phyloP scores from a whole-genome alignment of 2,888 invertebrate genomes.

The Tortrix viridana region DNA sequence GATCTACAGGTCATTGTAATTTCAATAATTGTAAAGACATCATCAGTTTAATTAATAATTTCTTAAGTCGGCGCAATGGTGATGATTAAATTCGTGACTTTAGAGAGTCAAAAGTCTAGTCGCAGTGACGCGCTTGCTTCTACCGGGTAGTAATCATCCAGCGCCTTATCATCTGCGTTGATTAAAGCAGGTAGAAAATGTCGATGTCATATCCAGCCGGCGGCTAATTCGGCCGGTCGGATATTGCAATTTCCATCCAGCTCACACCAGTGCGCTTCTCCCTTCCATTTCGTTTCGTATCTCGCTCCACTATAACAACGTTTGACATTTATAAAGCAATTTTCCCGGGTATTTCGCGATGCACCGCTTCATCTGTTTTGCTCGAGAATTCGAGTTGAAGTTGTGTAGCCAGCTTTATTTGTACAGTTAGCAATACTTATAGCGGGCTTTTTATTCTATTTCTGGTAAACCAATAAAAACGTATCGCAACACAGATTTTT shows the following conservation, averaged over 20 bases:
- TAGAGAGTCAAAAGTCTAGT: no score
- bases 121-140: not conserved
- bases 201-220: conserved; percentile 52
- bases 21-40: no score
- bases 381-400: conserved; percentile 15
- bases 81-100: no score
- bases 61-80: no score
- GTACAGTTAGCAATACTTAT: no score
- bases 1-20: no score
- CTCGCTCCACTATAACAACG: conserved; percentile 52
- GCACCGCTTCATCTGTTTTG: conserved; percentile 21
- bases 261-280: conserved; percentile 59
- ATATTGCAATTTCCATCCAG: conserved; percentile 77
- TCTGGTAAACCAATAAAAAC: no score
- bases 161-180: conserved; percentile 9
- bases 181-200: conserved; percentile 27
- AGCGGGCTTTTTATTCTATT: no score
- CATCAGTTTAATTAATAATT: no score
- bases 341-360: conserved; percentile 43
- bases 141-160: conserved; percentile 6
- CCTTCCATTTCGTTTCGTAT: conserved; percentile 70
- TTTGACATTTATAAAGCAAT: conserved; percentile 63
- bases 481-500: no score
- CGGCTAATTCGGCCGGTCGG: conserved; percentile 61
- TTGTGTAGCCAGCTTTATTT: conserved; percentile 14